These are phyloP conservation scores for Nyctalus aviator DNA, from an alignment of 2,797 vertebrate genomes.

Conservation along the genomic window DNA sequence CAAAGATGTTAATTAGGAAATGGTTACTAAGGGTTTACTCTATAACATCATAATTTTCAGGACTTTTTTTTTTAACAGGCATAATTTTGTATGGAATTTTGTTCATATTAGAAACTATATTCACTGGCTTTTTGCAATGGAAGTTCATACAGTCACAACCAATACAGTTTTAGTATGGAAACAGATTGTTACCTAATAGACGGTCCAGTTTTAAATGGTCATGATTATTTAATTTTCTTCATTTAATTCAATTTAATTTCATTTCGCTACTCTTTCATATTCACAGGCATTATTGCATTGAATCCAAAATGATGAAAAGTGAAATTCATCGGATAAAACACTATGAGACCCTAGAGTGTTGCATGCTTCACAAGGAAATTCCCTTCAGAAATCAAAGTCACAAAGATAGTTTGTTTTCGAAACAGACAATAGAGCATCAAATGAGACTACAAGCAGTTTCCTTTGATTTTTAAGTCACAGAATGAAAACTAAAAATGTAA, in stretches of 20 bases:
- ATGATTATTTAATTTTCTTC: constrained; percentile 55
- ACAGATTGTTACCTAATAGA: constrained; percentile 33
- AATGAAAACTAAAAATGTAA: neutral
- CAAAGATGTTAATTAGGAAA: constrained; percentile 2
- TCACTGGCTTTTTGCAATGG: neutral
- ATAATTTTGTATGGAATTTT: constrained; percentile 28
- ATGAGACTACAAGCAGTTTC: neutral
- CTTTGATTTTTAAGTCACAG: neutral
- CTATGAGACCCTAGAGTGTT: neutral
- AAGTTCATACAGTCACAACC: constrained; percentile 22
- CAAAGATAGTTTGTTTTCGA: neutral
- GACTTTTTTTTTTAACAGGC: neutral
- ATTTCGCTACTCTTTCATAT: constrained; percentile 48
- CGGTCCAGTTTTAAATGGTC: neutral
- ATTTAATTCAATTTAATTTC: constrained; percentile 59
- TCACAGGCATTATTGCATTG: neutral
- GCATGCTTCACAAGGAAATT: neutral
- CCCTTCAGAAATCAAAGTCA: neutral
- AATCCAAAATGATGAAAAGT: neutral
- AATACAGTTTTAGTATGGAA: constrained; percentile 45
- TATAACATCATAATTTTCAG: neutral
- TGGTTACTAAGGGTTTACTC: neutral
- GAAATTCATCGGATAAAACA: neutral
- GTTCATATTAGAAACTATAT: neutral
- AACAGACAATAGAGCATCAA: neutral